Evolutionary conservation across 2,113 vertebrate species (phyloP).

Genomic region (Poicephalus meyeri): DNA sequence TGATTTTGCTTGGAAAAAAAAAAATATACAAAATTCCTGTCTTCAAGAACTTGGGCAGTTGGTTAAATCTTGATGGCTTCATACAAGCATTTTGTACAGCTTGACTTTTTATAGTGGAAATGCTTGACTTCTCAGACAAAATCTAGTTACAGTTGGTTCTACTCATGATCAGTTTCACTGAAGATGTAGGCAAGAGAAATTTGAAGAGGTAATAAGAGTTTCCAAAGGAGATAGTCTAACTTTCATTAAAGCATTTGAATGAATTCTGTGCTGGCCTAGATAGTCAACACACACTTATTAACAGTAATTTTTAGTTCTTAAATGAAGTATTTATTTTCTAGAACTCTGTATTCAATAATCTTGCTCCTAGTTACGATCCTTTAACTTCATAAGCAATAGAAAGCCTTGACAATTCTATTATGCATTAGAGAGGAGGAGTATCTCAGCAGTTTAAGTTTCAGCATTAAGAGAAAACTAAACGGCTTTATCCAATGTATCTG

Average conservation of each 20-base stretch:
- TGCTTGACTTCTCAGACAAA: background rate
- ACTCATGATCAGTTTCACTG: background rate
- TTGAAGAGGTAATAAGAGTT: background rate
- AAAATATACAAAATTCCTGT: background rate
- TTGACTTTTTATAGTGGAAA: background rate
- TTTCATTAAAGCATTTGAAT: no score
- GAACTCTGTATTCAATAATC: background rate
- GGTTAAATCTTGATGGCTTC: background rate
- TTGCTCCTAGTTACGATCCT: background rate
- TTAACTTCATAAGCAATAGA: background rate
- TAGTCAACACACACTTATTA: background rate
- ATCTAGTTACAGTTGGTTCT: background rate
- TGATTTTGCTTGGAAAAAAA: background rate
- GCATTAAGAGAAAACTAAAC: background rate
- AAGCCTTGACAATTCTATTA: background rate
- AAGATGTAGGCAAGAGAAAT: background rate
- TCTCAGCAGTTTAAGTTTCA: background rate
- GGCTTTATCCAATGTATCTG: background rate
- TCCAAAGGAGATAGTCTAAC: background rate
- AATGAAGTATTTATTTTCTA: background rate
- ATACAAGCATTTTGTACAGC: background rate
- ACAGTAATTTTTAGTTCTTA: background rate
- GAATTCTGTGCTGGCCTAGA: background rate
- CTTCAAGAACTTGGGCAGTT: background rate
- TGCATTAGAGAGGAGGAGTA: background rate